These are phyloP conservation scores for Bombus pyrosoma DNA, from an alignment of 1,140 invertebrate species.

Conservation along the genomic window DNA sequence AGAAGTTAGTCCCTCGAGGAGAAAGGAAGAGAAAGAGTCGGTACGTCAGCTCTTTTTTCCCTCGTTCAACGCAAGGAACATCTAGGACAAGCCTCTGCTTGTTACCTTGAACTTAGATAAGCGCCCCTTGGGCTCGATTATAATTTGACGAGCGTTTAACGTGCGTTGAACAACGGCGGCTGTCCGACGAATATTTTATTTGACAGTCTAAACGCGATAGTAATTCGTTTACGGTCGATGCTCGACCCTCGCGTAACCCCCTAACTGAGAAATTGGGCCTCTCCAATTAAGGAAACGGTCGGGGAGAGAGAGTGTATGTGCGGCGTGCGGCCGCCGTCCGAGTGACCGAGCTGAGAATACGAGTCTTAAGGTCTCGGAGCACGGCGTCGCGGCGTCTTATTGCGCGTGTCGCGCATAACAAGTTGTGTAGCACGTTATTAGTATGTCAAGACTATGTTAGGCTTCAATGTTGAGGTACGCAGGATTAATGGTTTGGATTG, in stretches of 20 bases:
- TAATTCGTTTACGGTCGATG: slow-evolving; percentile 39
- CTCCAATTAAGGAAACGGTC: slow-evolving; percentile 64
- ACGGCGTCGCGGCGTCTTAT: slow-evolving; percentile 15
- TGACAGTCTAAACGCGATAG: slow-evolving; percentile 32
- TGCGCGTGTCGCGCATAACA: not conserved
- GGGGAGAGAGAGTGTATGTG: slow-evolving; percentile 36
- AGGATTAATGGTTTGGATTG: not conserved
- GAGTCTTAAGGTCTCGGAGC: slow-evolving; percentile 47
- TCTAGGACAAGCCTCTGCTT: not conserved
- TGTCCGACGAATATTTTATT: slow-evolving; percentile 39
- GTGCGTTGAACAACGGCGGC: not conserved
- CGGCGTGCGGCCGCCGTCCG: slow-evolving; percentile 32
- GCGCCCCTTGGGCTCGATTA: not conserved
- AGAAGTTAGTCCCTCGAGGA: not conserved
- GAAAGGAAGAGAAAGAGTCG: not conserved
- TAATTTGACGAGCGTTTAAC: not conserved
- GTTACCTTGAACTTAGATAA: slow-evolving; percentile 50
- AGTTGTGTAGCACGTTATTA: not conserved
- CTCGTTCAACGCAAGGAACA: not conserved
- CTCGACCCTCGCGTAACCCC: slow-evolving; percentile 33
- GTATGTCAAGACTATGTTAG: not conserved
- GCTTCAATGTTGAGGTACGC: not conserved
- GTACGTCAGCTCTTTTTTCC: not conserved
- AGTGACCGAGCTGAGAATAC: slow-evolving; percentile 47
- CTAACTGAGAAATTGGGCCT: slow-evolving; percentile 71